Evolutionary conservation across 2,113 vertebrate genomes (phyloP), one percentile per base, ranked within the genome.

Genomic region (Prionailurus bengalensis): DNA sequence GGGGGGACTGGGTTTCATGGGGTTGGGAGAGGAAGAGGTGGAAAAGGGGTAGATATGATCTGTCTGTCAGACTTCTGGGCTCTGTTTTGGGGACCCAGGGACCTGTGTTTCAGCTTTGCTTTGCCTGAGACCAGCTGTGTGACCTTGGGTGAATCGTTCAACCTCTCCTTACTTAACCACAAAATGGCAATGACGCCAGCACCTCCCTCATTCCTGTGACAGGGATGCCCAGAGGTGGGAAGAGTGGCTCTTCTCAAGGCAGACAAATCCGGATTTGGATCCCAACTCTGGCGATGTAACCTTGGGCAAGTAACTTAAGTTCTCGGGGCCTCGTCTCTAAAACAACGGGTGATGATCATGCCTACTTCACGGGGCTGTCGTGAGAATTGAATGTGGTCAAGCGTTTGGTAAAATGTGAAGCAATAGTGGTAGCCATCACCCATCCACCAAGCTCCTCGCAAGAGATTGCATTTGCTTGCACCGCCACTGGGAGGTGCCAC

Each of bases 111-210:
- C 88, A 53, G 82, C 13, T 68, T 78, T 9, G 68, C 36, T 87
- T 73, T 82, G 89, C 63, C 66, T 83, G 23, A 53, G 96, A 82
- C 61, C 21, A 53, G 33, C 63, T 45, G 11, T 70, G 83, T 79
- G 92, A 88, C 92, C 65, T 92, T 83, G 61, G 79, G 19, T 36
- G 93, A 86, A 81, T 48, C 9, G 0, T 95, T 48, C 82, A 92
- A 89, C 68, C 42, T 89, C 84, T 36, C 8, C 66, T 89, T 81
- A 87, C 74, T 89, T 15, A 91, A 55, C n/a, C 33, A 11, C n/a
- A 63, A 74, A 66, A 90, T 29, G 83, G 70, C 89, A 91, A 70
- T 6, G 23, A 76, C 29, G 68, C 45, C 73, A 88, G 80, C 14
- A n/a, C n/a, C 25, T 65, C 74, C 86, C 14, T 91, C 65, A 31